A percentile compares a stretch with the other conserved stretches of the same genome.
Evolutionary conservation across 1,140 invertebrate genomes (phyloP).

Genomic region (Lethrus apterus): DNA sequence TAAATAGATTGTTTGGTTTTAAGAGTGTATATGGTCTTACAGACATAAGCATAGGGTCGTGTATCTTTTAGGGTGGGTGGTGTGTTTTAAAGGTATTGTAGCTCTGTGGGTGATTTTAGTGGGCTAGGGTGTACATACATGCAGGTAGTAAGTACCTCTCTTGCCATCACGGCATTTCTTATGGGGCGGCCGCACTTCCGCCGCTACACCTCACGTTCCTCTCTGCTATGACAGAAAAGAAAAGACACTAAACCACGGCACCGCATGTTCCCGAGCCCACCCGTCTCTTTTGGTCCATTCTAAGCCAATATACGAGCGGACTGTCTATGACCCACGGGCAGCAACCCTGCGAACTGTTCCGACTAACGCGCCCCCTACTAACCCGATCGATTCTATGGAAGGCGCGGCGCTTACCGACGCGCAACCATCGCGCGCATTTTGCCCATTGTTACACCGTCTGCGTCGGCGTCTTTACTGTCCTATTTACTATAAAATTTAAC

Average conservation of each 20-base stretch:
- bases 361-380: conserved; percentile 34
- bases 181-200: conserved; percentile 32
- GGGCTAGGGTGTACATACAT: conserved; percentile 20
- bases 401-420: conserved; percentile 26
- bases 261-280: conserved; percentile 32
- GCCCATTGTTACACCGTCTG: conserved; percentile 1
- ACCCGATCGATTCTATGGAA: conserved; percentile 33
- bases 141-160: conserved; percentile 45
- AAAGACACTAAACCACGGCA: conserved; percentile 26
- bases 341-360: conserved; percentile 37
- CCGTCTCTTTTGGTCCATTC: conserved; percentile 38
- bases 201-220: conserved; percentile 27
- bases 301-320: conserved; percentile 33
- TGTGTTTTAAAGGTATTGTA: too few species aligned
- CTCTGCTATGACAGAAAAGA: conserved; percentile 21
- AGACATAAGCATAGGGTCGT: too few species aligned
- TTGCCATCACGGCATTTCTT: conserved; percentile 55
- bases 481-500: too few species aligned
- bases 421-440: conserved; percentile 14
- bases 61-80: too few species aligned
- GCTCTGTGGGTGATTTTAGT: too few species aligned
- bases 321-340: conserved; percentile 34
- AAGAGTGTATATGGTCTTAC: too few species aligned
- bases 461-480: neutral
- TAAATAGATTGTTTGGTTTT: too few species aligned